Evolutionary conservation across 2,797 vertebrate genomes (phyloP).

Genomic region (Clarias fuscus): DNA sequence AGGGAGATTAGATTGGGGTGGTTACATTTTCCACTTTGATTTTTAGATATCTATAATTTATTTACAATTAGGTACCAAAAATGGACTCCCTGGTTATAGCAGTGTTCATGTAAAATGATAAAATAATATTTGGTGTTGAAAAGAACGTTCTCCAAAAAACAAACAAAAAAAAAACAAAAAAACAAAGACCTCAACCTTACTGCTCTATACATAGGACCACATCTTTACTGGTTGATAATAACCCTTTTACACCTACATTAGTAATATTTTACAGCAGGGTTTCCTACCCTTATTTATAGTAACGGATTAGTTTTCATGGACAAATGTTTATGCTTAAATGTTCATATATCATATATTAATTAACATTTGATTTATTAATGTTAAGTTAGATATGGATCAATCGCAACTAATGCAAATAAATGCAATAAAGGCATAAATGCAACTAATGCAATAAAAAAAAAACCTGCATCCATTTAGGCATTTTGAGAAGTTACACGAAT

Average conservation of each 20-base stretch:
- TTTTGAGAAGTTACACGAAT: neutral
- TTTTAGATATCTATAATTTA: neutral
- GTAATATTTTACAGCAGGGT: neutral
- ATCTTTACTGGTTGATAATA: neutral
- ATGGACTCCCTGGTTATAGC: slow-evolving; percentile 10
- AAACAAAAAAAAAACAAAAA: neutral
- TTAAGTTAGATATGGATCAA: neutral
- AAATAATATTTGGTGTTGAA: neutral
- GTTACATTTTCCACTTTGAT: neutral
- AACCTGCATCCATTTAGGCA: neutral
- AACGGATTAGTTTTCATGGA: neutral
- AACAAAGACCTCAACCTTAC: neutral
- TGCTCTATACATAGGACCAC: neutral
- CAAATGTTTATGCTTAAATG: neutral
- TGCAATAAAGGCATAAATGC: no score
- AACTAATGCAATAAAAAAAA: neutral
- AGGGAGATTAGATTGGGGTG: slow-evolving; percentile 1
- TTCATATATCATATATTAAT: neutral
- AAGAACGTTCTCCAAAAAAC: neutral
- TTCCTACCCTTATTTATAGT: neutral
- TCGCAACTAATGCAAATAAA: neutral
- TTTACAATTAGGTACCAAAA: neutral
- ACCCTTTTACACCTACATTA: neutral
- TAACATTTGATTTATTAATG: neutral
- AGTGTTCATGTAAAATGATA: neutral